Evolutionary conservation across 2,888 invertebrate genomes (phyloP).

Genomic region (Tinea pellionella): DNA sequence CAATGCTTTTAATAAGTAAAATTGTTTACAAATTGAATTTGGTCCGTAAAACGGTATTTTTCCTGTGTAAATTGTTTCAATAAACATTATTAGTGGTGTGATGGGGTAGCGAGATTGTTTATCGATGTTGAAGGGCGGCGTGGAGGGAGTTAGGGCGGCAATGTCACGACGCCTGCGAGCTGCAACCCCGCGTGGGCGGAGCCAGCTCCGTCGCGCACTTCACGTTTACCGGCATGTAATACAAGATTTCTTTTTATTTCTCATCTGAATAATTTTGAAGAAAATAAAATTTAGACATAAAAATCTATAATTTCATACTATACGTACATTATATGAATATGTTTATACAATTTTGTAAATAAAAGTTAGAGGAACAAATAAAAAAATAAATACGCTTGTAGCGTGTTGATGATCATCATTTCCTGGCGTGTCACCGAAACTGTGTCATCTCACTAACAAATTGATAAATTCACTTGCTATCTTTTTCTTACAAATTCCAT

Average conservation of each 20-base stretch:
- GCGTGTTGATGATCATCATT: not conserved
- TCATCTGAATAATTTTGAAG: no score
- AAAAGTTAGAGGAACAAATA: no score
- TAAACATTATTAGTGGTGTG: slow-evolving; percentile 3
- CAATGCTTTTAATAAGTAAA: not conserved
- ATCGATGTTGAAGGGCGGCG: slow-evolving; percentile 6
- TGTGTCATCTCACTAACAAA: not conserved
- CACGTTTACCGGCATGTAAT: not conserved
- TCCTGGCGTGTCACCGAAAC: not conserved
- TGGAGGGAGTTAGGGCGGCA: not conserved
- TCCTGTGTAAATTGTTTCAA: slow-evolving; percentile 3
- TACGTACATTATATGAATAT: no score
- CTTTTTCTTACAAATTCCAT: not conserved
- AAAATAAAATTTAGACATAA: no score
- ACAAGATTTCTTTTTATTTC: no score
- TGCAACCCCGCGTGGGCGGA: slow-evolving; percentile 9
- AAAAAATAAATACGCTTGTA: no score
- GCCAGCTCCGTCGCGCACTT: not conserved
- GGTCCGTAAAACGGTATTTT: not conserved
- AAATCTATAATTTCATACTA: no score
- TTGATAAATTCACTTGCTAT: slow-evolving; percentile 1
- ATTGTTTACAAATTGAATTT: not conserved
- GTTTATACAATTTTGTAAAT: no score
- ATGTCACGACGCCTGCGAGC: slow-evolving; percentile 10
- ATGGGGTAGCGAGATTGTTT: slow-evolving; percentile 8